Percentiles rank a stretch among this genome's conserved stretches.
Conservation (phyloP, 2,797 vertebrate genomes). For the Kryptolebias ocellatus region DNA sequence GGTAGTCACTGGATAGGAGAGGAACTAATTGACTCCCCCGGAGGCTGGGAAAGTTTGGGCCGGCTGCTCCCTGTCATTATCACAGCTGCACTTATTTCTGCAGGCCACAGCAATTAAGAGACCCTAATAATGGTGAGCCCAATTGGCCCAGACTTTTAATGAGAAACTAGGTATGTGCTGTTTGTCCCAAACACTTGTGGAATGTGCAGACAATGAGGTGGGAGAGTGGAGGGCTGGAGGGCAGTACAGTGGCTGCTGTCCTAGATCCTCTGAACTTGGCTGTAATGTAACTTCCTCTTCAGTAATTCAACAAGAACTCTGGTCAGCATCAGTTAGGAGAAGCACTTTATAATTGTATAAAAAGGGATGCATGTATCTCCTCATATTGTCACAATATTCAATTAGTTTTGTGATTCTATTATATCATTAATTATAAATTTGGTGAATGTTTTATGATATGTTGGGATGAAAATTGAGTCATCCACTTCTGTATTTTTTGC, state of each 20-base stretch:
- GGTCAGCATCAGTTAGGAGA: neutral
- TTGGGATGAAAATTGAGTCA: no score
- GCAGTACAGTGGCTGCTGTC: constrained; percentile 32
- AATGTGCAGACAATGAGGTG: constrained; percentile 66
- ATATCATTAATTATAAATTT: no score
- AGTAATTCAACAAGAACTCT: neutral
- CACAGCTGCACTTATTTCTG: constrained; percentile 63
- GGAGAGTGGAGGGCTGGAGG: constrained; percentile 38
- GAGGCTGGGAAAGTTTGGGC: constrained; percentile 63
- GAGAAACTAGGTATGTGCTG: constrained; percentile 56
- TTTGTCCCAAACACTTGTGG: constrained; percentile 65
- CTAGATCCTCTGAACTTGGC: constrained; percentile 25
- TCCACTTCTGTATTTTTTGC: no score
- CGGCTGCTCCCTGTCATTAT: constrained; percentile 67
- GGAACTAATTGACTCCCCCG: constrained; percentile 64
- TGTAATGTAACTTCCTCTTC: neutral
- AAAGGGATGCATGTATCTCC: no score
- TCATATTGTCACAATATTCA: no score
- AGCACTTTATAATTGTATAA: neutral
- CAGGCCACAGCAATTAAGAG: constrained; percentile 74
- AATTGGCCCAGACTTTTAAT: constrained; percentile 77
- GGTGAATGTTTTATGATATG: no score
- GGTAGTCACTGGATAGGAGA: constrained; percentile 45
- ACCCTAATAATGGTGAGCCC: constrained; percentile 67
- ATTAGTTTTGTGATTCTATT: no score